Conservation (phyloP, 2,888 invertebrate species). For the Theretra japonica region DNA sequence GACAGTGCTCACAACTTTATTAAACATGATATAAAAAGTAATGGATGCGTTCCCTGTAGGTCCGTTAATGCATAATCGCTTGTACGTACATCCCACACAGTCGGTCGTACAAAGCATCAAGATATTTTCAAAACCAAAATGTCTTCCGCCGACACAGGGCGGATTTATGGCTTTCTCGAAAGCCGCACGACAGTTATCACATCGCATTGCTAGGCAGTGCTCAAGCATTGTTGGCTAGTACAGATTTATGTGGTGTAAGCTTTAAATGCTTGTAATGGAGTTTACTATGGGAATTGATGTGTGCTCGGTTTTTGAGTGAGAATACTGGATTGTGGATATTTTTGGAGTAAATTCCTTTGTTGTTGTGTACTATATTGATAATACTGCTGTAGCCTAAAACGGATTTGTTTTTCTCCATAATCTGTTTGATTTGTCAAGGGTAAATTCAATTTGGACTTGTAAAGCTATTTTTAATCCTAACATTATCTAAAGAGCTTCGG, state of each 20-base stretch:
- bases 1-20: conserved; percentile 18
- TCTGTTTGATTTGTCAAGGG: too few relatives aligned
- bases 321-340: conserved; percentile 1
- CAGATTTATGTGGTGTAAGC: conserved; percentile 63
- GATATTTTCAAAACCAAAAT: conserved; percentile 75
- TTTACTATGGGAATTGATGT: conserved; percentile 46
- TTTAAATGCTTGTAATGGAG: conserved; percentile 57
- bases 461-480: too few relatives aligned
- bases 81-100: conserved; percentile 45
- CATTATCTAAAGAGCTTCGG: too few relatives aligned
- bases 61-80: conserved; percentile 37
- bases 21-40: conserved; percentile 31
- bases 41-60: conserved; percentile 31
- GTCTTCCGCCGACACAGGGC: conserved; percentile 65
- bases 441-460: too few relatives aligned
- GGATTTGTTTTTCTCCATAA: too few relatives aligned
- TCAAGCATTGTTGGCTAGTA: conserved; percentile 59
- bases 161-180: conserved; percentile 72
- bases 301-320: conserved; percentile 13
- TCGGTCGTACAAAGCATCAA: conserved; percentile 67
- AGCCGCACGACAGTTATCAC: conserved; percentile 76
- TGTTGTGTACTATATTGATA: too few relatives aligned
- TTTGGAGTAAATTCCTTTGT: too few relatives aligned
- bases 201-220: conserved; percentile 57
- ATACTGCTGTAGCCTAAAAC: too few relatives aligned